Base-by-base conservation (phyloP, 1,140 invertebrate genomes). In the Anadara kagoshimensis region DNA sequence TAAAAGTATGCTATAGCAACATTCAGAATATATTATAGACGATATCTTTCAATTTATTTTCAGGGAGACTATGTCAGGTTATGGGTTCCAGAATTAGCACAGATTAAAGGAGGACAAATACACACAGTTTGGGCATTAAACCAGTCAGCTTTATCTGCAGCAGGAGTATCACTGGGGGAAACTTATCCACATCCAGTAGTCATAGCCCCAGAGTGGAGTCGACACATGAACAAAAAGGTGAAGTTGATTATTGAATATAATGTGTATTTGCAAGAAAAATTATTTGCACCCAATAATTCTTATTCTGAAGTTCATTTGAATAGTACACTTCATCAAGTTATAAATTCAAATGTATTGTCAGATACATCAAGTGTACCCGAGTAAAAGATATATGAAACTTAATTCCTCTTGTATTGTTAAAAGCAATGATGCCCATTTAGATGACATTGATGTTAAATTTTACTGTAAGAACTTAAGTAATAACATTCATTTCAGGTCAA, bases 51-150 rank as follows among this genome's bases (percentile, higher is more conserved):
- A 3, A 36, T 63, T 7, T 49, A n/a, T 56, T 71, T 73, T 14
- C 66, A 86, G 85, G 85, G 85, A 45, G 82, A 86, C 14, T 86
- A 83, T 77, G 78, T 85, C 0, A 56, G 83, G 41, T 71, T 79
- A 22, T 86, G 85, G 85, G 76, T 86, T 2, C 82, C 83, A n/a
- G 85, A 86, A 57, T 63, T 86, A 36, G 62, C 72, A 14, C 69
- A 76, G 18, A 59, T 86, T 5, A 76, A 75, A 26, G 79, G 81
- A 51, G 83, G 82, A 2, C 66, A 73, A 54, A 78, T 86, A 26
- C 85, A 86, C 49, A 78, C 76, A 53, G 80, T 83, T n/a, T 86
- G 85, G 85, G 78, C 85, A 5, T 47, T 85, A 12, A 73, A 63
- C 61, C 62, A 59, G 24, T 63, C 56, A 5, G 68, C 66, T 2